Evolutionary conservation across 2,888 invertebrate species (phyloP), one percentile per base, ranked within the genome.

Genomic region (Hetaerina titia): DNA sequence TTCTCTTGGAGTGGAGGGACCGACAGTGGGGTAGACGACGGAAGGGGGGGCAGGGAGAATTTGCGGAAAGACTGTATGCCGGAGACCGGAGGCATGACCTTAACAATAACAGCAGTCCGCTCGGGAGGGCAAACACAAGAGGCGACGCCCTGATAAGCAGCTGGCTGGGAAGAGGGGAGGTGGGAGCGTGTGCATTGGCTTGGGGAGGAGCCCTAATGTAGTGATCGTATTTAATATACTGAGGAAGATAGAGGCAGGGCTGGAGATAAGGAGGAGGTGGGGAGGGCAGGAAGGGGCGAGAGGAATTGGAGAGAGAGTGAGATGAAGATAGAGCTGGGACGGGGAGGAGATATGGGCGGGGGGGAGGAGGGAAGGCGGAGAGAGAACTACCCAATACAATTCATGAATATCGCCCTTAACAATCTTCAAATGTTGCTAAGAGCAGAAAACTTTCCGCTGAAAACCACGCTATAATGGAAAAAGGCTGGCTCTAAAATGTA

Each of bases 131-230:
- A 92, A 92, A 92, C 92, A 92, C 92, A 74, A 92, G 64, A 69
- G 92, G 92, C 31, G 92, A 92, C 92, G 92, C 92, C 92, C 92
- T 92, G 92, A 92, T 92, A 92, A 92, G 92, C 92, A 92, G 92
- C 89, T 57, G 89, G 89, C n/a, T 58, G 89, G 57, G 58, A 13
- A 57, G 7, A 17, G 89, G 89, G 58, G 89, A 6, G 89, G 89
- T 57, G 89, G 58, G 31, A n/a, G 89, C 56, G 57, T n/a, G 89
- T 22, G 22, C n/a, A 58, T 56, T 19, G 89, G 89, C 17, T 15
- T 5, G 5, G 17, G 25, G 31, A 17, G 74, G 22, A 22, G 74
- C 56, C 45, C 69, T 92, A 92, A 64, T 69, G 69, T 45, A 92
- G 92, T 92, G 92, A 92, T 92, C 92, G 69, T 74, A 92, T 92